A percentile compares a stretch with the other conserved stretches of the same genome.
Conservation (phyloP, 2,888 invertebrate species). For the Pollenia angustigena region DNA sequence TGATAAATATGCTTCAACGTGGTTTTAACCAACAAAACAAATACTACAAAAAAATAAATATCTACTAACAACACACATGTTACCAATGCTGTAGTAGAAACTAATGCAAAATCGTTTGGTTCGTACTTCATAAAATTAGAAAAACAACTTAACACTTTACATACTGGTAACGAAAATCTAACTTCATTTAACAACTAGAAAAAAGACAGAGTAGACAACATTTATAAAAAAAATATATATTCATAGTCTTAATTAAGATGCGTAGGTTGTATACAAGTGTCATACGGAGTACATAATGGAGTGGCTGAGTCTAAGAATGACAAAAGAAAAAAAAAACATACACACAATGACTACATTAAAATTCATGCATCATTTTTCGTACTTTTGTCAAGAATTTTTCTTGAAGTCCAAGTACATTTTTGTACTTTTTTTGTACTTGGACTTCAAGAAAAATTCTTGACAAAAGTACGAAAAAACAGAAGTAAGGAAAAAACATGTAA, state of each 20-base stretch:
- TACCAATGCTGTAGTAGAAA: slow-evolving; percentile 27
- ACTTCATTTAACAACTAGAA: slow-evolving; percentile 23
- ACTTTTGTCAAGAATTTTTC: no score
- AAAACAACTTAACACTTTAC: slow-evolving; percentile 39
- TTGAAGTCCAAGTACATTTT: no score
- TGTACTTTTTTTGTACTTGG: no score
- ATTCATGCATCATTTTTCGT: no score
- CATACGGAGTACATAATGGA: slow-evolving; percentile 35
- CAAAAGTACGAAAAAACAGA: no score
- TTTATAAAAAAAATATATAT: neutral
- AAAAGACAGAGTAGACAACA: slow-evolving; percentile 12
- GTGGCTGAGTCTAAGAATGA: slow-evolving; percentile 8
- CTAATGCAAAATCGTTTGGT: slow-evolving; percentile 29
- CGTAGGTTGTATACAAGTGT: slow-evolving; percentile 66
- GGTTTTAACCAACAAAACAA: slow-evolving; percentile 15
- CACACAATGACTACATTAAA: no score
- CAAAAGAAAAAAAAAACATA: no score
- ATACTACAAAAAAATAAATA: neutral
- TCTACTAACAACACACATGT: slow-evolving; percentile 26
- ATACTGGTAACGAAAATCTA: neutral
- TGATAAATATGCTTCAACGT: slow-evolving; percentile 61
- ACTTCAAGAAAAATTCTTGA: no score
- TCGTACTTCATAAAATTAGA: slow-evolving; percentile 19
- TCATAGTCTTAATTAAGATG: slow-evolving; percentile 65
- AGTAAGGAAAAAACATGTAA: no score